Percentiles rank a stretch among this genome's conserved stretches.
phyloP scores from a whole-genome alignment of 2,113 vertebrate genomes.

The Apodemus speciosus region DNA sequence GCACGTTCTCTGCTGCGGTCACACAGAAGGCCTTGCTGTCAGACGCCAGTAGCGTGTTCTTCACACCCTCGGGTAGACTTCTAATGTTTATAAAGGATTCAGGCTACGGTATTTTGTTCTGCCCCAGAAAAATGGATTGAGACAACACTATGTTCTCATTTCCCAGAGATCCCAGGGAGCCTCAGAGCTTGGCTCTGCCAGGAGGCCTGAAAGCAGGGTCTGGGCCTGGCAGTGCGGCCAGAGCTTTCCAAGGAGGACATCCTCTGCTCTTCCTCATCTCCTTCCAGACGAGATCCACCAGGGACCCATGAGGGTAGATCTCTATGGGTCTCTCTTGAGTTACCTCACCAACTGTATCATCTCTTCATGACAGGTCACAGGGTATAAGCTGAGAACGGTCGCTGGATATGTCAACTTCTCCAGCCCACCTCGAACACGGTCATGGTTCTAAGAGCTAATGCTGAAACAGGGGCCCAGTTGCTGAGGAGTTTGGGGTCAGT shows the following conservation, averaged over 20 bases:
- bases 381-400: neutral
- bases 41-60: neutral
- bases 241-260: fast-evolving
- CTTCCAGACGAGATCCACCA: too few relatives aligned
- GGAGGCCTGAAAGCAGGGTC: neutral
- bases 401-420: fast-evolving
- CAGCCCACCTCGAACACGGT: neutral
- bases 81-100: neutral
- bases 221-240: neutral
- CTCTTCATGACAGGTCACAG: neutral
- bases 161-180: neutral
- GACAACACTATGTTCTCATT: neutral
- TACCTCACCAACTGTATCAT: neutral
- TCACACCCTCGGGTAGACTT: neutral
- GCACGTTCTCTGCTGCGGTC: neutral
- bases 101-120: neutral
- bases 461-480: neutral
- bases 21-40: neutral
- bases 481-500: neutral
- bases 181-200: neutral
- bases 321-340: neutral
- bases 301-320: neutral
- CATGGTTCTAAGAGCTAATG: neutral
- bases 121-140: neutral
- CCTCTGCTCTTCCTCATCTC: neutral